Percentiles rank a stretch among this genome's conserved stretches.
These are phyloP conservation scores for Drosophila vallismaia DNA, from an alignment of 2,888 invertebrate genomes.

Conservation along the genomic window DNA sequence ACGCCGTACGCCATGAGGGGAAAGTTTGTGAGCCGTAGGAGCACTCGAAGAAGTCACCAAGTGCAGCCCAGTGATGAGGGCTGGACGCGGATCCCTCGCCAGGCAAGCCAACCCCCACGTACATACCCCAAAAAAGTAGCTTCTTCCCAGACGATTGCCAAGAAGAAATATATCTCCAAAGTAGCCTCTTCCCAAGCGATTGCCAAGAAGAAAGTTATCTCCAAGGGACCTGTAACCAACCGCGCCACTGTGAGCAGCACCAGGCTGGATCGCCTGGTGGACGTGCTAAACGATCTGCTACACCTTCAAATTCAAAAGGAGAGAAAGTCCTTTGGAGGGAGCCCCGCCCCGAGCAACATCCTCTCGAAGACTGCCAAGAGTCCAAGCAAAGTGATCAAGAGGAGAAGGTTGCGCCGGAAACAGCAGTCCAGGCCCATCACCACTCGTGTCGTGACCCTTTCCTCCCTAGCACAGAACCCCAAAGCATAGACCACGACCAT, in stretches of 20 bases:
- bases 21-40: constrained; percentile 65
- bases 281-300: constrained; percentile 71
- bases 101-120: constrained; percentile 34
- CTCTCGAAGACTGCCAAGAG: constrained; percentile 2
- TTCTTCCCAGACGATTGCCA: not conserved
- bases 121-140: not conserved
- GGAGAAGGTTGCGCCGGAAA: constrained; percentile 37
- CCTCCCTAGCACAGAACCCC: not conserved
- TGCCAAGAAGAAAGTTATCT: constrained; percentile 8
- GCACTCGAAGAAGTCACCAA: constrained; percentile 35
- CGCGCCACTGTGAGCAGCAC: constrained; percentile 45
- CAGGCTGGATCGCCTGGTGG: constrained; percentile 74
- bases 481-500: not conserved
- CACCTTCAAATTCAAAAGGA: constrained; percentile 55
- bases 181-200: not conserved
- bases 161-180: not conserved
- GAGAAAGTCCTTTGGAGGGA: constrained; percentile 3
- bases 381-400: constrained; percentile 29
- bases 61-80: not conserved
- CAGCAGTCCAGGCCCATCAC: constrained; percentile 14
- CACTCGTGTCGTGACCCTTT: constrained; percentile 1
- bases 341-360: constrained; percentile 5
- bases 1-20: constrained; percentile 73
- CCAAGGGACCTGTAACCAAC: constrained; percentile 16
- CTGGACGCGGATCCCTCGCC: constrained; percentile 51